A percentile compares a stretch with the other conserved stretches of the same genome.
These are phyloP conservation scores for Rhombomys opimus DNA, from an alignment of 2,113 vertebrate species.

Conservation along the genomic window DNA sequence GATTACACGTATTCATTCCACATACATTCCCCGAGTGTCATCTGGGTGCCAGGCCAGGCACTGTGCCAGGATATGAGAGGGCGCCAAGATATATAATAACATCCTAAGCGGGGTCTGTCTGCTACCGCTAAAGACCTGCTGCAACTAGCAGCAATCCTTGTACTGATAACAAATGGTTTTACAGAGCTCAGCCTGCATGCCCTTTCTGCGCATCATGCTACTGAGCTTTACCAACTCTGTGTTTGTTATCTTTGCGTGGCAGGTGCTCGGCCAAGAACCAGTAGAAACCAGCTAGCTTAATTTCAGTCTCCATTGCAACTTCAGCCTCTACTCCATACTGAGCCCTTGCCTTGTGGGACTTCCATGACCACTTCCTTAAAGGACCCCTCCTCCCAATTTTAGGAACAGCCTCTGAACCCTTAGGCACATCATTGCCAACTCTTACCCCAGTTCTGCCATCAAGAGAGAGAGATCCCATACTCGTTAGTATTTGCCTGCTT, in stretches of 20 bases:
- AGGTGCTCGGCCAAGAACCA: background rate
- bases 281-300: background rate
- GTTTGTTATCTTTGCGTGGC: background rate
- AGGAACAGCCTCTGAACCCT: slow-evolving; percentile 1
- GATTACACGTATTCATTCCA: background rate
- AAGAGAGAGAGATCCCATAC: background rate
- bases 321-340: background rate
- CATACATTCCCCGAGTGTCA: slow-evolving; percentile 13
- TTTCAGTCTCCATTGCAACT: slow-evolving; percentile 24
- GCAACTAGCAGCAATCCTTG: background rate
- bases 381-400: background rate
- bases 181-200: background rate
- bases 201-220: background rate
- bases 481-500: background rate
- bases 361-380: background rate
- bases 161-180: background rate
- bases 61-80: background rate
- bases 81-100: background rate
- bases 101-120: background rate
- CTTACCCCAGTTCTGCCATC: slow-evolving; percentile 40
- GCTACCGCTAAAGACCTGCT: background rate
- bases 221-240: background rate
- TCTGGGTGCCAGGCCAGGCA: background rate
- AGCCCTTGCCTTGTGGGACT: background rate
- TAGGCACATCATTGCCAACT: slow-evolving; percentile 19